Percentiles rank a stretch among this genome's conserved stretches.
Evolutionary conservation across 92 coral and sea anemone genomes (phyloP).

Genomic region (Zoanthus sansibaricus): DNA sequence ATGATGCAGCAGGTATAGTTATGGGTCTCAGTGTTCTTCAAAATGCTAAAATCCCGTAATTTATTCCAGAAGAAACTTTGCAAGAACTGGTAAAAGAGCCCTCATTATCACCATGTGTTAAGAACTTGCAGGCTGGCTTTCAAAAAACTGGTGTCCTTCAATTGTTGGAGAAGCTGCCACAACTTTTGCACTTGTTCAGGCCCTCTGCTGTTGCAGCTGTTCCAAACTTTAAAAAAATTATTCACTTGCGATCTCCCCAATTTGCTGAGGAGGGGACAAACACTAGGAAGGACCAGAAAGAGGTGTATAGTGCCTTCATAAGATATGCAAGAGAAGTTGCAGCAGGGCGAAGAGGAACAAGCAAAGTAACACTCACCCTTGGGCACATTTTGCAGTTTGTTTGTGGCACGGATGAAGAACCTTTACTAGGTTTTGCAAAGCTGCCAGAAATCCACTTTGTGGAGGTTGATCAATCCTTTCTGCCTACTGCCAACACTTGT

Average conservation of each 20-base stretch:
- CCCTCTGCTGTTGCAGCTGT: conserved; percentile 30
- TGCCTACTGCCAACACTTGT: conserved; percentile 25
- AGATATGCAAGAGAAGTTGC: conserved; percentile 49
- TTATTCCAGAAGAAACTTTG: conserved; percentile 54
- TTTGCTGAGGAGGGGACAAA: conserved; percentile 62
- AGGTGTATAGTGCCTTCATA: conserved; percentile 47
- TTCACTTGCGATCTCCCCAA: conserved; percentile 38
- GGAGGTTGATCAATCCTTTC: not conserved
- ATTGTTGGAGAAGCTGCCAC: conserved; percentile 52
- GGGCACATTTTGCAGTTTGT: conserved; percentile 64
- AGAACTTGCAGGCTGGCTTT: conserved; percentile 48
- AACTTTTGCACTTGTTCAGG: conserved; percentile 53
- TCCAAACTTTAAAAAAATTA: conserved; percentile 39
- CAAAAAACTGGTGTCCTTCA: conserved; percentile 54
- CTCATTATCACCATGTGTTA: conserved; percentile 50
- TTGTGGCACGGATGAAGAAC: conserved; percentile 69
- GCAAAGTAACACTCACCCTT: conserved; percentile 52
- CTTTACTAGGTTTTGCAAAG: conserved; percentile 59
- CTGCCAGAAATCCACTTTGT: conserved; percentile 54
- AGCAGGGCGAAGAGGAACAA: conserved; percentile 52
- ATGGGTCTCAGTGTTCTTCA: conserved; percentile 51
- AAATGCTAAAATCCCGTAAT: conserved; percentile 52
- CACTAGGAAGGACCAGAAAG: conserved; percentile 41
- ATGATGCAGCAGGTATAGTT: conserved; percentile 51
- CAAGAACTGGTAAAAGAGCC: conserved; percentile 46